Evolutionary conservation across 2,888 invertebrate species (phyloP).

Genomic region (Dinocampus coccinellae): DNA sequence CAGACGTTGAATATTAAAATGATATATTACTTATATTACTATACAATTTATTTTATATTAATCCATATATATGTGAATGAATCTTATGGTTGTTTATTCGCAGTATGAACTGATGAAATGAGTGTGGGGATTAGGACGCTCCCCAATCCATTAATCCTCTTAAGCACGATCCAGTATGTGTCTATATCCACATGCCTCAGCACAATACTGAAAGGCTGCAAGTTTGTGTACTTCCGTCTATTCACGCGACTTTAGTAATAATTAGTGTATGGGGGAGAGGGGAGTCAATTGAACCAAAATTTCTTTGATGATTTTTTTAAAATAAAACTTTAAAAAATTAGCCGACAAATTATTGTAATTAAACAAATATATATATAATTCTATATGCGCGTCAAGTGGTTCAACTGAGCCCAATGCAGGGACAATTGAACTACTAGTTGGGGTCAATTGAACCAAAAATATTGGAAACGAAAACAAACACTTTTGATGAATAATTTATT

Average conservation of each 20-base stretch:
- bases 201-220: conserved; percentile 6
- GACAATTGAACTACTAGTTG: too few species aligned
- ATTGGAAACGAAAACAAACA: too few species aligned
- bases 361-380: too few species aligned
- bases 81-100: conserved; percentile 34
- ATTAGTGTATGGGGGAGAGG: too few species aligned
- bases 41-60: conserved; percentile 4
- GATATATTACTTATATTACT: background rate
- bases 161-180: conserved; percentile 18
- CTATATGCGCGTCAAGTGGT: too few species aligned
- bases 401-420: too few species aligned
- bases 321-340: too few species aligned
- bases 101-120: conserved; percentile 29
- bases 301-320: too few species aligned
- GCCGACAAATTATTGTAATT: too few species aligned
- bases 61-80: conserved; percentile 11
- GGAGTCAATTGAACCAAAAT: too few species aligned
- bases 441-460: too few species aligned
- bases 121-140: conserved; percentile 42
- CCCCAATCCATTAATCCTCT: conserved; percentile 46
- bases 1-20: background rate
- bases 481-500: too few species aligned
- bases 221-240: conserved; percentile 1
- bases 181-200: conserved; percentile 44
- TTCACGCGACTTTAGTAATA: background rate